Percentiles rank a stretch among this genome's conserved stretches.
phyloP scores from a whole-genome alignment of 2,888 invertebrate genomes.

The Hesperia comma region DNA sequence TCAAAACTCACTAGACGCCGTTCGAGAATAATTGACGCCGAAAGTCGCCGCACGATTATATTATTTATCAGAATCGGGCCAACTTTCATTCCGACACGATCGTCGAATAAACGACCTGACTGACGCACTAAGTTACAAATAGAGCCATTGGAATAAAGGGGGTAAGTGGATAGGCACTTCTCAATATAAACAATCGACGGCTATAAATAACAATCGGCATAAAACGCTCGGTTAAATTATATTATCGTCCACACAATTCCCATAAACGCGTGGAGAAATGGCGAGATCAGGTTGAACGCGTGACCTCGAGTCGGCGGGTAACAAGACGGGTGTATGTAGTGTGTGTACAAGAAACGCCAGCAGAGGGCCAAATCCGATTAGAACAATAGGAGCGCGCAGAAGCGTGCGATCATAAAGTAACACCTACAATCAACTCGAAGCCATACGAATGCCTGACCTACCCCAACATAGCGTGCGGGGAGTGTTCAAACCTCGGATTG shows the following conservation, averaged over 20 bases:
- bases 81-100: constrained; percentile 43
- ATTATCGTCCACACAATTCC: constrained; percentile 60
- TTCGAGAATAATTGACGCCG: constrained; percentile 71
- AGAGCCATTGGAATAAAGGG: constrained; percentile 12
- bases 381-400: constrained; percentile 77
- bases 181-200: constrained; percentile 50
- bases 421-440: constrained; percentile 64
- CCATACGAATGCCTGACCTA: constrained; percentile 68
- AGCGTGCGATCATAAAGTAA: constrained; percentile 77
- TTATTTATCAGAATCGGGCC: constrained; percentile 53
- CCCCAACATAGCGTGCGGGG: constrained; percentile 59
- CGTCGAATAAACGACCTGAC: constrained; percentile 25
- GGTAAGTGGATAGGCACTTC: constrained; percentile 39
- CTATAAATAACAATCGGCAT: constrained; percentile 48
- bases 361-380: constrained; percentile 64
- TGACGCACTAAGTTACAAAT: constrained; percentile 10
- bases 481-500: constrained; percentile 32
- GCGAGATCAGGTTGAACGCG: constrained; percentile 68
- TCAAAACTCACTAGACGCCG: constrained; percentile 69
- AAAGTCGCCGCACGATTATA: constrained; percentile 64
- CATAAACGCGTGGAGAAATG: constrained; percentile 69
- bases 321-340: constrained; percentile 64
- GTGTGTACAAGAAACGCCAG: constrained; percentile 59
- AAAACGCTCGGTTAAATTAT: constrained; percentile 55
- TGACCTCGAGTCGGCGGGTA: constrained; percentile 66